Conservation (phyloP, 2,113 vertebrate genomes). For the Synchiropus splendidus region DNA sequence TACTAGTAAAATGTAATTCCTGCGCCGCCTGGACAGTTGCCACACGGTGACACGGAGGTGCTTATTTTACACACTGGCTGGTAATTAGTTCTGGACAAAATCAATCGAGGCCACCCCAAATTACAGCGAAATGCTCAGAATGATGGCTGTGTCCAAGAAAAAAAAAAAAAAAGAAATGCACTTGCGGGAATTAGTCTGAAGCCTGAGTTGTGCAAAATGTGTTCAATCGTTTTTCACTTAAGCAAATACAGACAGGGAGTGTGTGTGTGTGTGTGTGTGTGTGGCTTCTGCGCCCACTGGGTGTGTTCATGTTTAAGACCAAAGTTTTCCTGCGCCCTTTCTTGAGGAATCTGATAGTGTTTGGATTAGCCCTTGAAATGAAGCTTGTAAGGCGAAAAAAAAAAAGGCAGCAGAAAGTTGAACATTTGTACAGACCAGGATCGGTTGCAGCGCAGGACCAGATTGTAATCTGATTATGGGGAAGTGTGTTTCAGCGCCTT, state of each 20-base stretch:
- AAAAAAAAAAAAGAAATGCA: conserved; percentile 11
- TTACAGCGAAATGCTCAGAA: conserved; percentile 33
- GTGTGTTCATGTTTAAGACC: conserved; percentile 24
- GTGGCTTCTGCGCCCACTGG: conserved; percentile 34
- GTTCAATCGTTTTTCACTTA: conserved; percentile 34
- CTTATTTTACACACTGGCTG: conserved; percentile 55
- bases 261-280: too few relatives aligned
- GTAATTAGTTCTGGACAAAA: conserved; percentile 55
- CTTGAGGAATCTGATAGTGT: conserved; percentile 25
- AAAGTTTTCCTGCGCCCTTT: conserved; percentile 24
- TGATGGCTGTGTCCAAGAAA: conserved; percentile 15
- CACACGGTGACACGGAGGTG: conserved; percentile 47
- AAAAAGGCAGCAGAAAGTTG: conserved; percentile 4
- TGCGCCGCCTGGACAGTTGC: conserved; percentile 38
- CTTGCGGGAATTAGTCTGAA: conserved; percentile 14
- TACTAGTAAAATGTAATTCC: conserved; percentile 54
- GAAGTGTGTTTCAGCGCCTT: conserved; percentile 3
- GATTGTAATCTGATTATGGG: conserved; percentile 47
- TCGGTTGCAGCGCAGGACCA: conserved; percentile 31
- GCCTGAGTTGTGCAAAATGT: conserved; percentile 30
- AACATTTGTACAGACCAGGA: conserved; percentile 28
- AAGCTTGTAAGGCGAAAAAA: conserved; percentile 7
- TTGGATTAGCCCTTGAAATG: conserved; percentile 38
- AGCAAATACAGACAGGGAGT: conserved; percentile 34
- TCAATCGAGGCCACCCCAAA: conserved; percentile 46